Base-by-base conservation (phyloP, 2,888 invertebrate species). In the Dynastes tityus region DNA sequence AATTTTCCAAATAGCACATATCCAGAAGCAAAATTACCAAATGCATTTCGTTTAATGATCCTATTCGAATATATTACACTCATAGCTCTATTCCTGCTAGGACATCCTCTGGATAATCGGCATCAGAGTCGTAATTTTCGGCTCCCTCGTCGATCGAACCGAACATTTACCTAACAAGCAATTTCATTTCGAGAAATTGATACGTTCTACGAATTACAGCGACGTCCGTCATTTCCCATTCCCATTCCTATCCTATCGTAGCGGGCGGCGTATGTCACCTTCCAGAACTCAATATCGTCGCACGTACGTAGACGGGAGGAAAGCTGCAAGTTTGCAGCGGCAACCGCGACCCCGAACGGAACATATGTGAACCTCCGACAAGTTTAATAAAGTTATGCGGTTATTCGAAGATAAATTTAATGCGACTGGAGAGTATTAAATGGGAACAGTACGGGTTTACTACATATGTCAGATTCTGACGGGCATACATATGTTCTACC, bases 331-430 rank as follows among this genome's bases (percentile, higher is more conserved):
- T 71, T 58, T 71, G 45, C 45, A 45, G 71, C 58, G 37, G 71
- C 71, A 37, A 55, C 55, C 55, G 71, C 71, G 55, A 55, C 55
- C 53, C 16, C 45, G 65, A 67, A 45, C 65, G 37, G 55, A 71
- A 55, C 71, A 71, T 37, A 71, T 71, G 71, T 71, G 55, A 71
- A 55, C 45, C 45, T 45, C 55, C 32, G 16, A n/a, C 55, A 71
- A 71, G n/a, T 71, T 71, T 71, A 71, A 71, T 71, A 71, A 71
- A 71, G 71, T 71, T 71, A 71, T 71, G 71, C 55, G 55, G 71
- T 55, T 71, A 58, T 37, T 37, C 32, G 32, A 1, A 71, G 55
- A 71, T 71, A 55, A 71, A 55, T 71, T 71, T 70, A 53, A 70
- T 53, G 70, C 22, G 51, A 70, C 27, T 70, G 32, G 64, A 6